Evolutionary conservation across 2,888 invertebrate species (phyloP), one percentile per base, ranked within the genome.

Genomic region (Agrypnus murinus): DNA sequence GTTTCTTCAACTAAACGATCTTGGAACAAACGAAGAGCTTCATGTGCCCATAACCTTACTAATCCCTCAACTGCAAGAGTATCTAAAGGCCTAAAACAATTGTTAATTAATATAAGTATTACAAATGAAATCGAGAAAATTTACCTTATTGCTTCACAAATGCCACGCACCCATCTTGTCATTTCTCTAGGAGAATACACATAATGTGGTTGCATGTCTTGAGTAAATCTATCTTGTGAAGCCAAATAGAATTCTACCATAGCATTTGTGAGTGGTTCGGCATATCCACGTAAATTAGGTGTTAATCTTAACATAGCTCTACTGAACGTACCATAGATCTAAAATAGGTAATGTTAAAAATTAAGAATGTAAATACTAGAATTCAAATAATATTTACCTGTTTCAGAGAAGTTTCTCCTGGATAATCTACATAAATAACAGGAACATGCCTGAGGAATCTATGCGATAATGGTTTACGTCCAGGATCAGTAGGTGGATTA

Each of bases 171-270:
- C 99, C 99, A 99, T 82, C 99, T 89, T 0, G 99, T 99, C 97
- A 99, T 96, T 87, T 99, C 99, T 81, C 96, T 90, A 8, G 99
- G 99, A 66, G 98, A 98, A 88, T 99, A 99, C 0, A 99, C 98
- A 85, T 99, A 99, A 86, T 99, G 99, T 0, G 99, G 99, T 86
- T 99, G 99, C 97, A 99, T 99, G 86, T 99, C 99, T 86, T 99
- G 99, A 0, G 99, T 99, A 86, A 99, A 99, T 63, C 94, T 90
- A 84, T 99, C 99, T 87, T 99, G 99, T 4, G 98, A 98, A 5
- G 94, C 91, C 63, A 99, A 89, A 87, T 99, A 99, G 84, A 99
- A 95, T 83, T 98, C 97, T 9, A 99, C 99, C 99, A 99, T 99
- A 1, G 99, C 98, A 81, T 95, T 96, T 0, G 99, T 99, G 45